Percentiles rank a stretch among this genome's conserved stretches.
Evolutionary conservation across 2,888 invertebrate species (phyloP).

Genomic region (Pachycephus smyrnensis): DNA sequence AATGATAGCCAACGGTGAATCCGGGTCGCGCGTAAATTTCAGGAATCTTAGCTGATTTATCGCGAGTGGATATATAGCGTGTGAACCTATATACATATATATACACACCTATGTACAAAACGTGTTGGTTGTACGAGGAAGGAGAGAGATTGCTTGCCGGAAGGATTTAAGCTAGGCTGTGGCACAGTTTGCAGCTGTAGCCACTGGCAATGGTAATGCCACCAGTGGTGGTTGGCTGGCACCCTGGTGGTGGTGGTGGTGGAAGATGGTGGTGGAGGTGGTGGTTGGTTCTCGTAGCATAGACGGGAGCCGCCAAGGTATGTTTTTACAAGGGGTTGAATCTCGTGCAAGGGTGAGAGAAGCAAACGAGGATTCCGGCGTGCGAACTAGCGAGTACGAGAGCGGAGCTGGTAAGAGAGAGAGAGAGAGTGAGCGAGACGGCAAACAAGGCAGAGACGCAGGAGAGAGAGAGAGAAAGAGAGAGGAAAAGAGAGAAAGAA

Average conservation of each 20-base stretch:
- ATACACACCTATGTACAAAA: background rate
- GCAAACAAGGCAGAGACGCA: background rate
- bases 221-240: background rate
- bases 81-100: background rate
- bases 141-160: slow-evolving; percentile 41
- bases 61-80: slow-evolving; percentile 39
- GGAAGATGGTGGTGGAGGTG: background rate
- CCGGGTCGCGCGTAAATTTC: slow-evolving; percentile 61
- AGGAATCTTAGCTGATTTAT: slow-evolving; percentile 60
- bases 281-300: background rate
- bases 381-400: background rate
- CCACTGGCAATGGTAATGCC: background rate
- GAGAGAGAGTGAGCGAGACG: background rate
- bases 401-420: background rate
- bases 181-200: slow-evolving; percentile 36
- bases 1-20: slow-evolving; percentile 51
- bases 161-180: slow-evolving; percentile 47
- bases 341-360: slow-evolving; percentile 13
- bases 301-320: slow-evolving; percentile 11
- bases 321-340: slow-evolving; percentile 50
- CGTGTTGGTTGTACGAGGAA: background rate
- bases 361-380: background rate
- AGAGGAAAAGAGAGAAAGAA: slow-evolving; percentile 18
- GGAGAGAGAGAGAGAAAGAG: slow-evolving; percentile 18
- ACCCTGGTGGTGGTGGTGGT: background rate